These are phyloP conservation scores for Drosophila lini DNA, from an alignment of 1,140 invertebrate genomes.

Conservation along the genomic window DNA sequence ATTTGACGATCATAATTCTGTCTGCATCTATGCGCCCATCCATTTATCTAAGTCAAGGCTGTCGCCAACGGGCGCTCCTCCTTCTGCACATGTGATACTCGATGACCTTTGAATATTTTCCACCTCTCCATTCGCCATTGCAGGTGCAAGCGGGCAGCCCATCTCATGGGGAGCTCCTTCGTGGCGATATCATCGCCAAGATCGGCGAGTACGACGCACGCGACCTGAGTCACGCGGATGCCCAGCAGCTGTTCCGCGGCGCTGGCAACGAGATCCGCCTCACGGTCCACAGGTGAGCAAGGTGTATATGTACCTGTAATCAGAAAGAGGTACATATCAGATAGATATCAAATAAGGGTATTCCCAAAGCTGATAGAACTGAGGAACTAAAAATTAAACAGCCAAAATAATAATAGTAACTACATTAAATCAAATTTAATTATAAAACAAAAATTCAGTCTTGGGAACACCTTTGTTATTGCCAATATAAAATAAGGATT, in stretches of 20 bases:
- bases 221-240: constrained; percentile 95
- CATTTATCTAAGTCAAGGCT: constrained; percentile 31
- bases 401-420: neutral
- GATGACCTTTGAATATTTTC: constrained; percentile 24
- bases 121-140: constrained; percentile 17
- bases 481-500: neutral
- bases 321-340: neutral
- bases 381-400: neutral
- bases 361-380: neutral
- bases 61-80: neutral
- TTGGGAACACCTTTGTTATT: neutral
- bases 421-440: no score
- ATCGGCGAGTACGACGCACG: constrained; percentile 94
- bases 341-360: neutral
- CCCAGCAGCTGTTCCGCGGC: constrained; percentile 94
- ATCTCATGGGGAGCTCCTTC: constrained; percentile 91
- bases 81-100: constrained; percentile 2
- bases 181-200: constrained; percentile 95
- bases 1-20: constrained; percentile 57
- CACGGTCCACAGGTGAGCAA: constrained; percentile 87
- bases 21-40: constrained; percentile 24
- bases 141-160: constrained; percentile 89
- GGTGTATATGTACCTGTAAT: neutral
- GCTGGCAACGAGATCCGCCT: constrained; percentile 89
- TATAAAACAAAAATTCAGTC: neutral